Conservation (phyloP, 2,113 vertebrate species). For the Alethe castanea region DNA sequence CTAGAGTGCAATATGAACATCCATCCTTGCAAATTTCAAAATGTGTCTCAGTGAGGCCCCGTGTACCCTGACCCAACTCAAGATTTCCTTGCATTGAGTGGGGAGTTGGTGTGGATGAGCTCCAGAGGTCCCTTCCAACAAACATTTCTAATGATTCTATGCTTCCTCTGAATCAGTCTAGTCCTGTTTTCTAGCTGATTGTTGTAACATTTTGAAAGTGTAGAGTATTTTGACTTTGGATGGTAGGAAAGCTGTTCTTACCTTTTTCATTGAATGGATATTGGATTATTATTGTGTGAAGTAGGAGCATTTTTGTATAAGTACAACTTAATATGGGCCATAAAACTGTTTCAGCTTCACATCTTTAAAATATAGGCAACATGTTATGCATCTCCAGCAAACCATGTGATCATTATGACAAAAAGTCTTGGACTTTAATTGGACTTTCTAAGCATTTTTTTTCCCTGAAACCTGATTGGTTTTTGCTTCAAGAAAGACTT, state of each 20-base stretch:
- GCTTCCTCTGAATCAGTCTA: background rate
- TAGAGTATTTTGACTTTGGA: background rate
- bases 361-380: background rate
- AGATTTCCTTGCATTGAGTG: background rate
- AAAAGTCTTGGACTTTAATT: background rate
- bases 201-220: background rate
- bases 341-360: background rate
- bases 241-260: background rate
- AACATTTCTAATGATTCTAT: background rate
- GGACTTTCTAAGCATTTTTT: background rate
- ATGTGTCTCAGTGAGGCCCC: rapidly evolving
- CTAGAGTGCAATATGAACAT: background rate
- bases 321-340: background rate
- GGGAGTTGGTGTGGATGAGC: background rate
- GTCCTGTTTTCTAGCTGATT: background rate
- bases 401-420: background rate
- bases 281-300: background rate
- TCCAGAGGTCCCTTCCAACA: background rate
- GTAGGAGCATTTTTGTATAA: background rate
- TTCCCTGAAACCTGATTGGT: background rate
- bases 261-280: background rate
- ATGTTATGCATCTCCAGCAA: background rate
- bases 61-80: background rate
- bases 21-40: background rate
- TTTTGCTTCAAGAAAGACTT: background rate